Evolutionary conservation across 2,888 invertebrate genomes (phyloP), one percentile per base, ranked within the genome.

Genomic region (Eudemis profundana): DNA sequence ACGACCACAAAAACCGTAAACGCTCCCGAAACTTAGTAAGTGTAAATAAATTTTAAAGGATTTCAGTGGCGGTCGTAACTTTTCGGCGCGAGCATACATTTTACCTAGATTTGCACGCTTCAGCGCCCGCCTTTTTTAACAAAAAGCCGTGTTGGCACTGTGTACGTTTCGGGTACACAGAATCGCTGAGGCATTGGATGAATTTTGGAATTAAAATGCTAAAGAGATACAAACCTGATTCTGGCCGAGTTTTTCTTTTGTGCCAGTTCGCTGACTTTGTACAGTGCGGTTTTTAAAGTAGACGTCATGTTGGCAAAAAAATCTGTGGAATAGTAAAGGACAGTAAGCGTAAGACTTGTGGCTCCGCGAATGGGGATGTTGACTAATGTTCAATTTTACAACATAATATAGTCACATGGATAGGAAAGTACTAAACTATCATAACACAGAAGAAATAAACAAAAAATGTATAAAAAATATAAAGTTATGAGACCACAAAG

Each of bases 11-110:
- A 14, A 40, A 23, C 27, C n/a, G 12, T 17, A 42, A 44, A 29
- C n/a, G 56, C 42, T 7, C 7, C 17, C 42, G 19, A 40, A 56
- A 44, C 44, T 56, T 44, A 44, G 17, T 29, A 51, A 51, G 51
- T 53, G 61, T 61, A 61, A 62, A 54, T 62, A 61, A 53, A 61
- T 62, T 54, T 54, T 42, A 61, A 53, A 14, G 53, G 53, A 62
- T 62, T 61, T 62, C 53, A 62, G 47, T 53, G 21, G 23, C 23
- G 46, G 27, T 27, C 61, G 61, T 62, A 54, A 54, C 61, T 54
- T 62, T 62, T 53, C 46, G 36, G 53, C 61, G 17, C 12, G 61
- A 54, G 27, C 61, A 62, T 54, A 54, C 46, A 54, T 62, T 62
- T 62, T 46, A 33, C 42, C 61, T 62, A 54, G 61, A 54, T 54